Evolutionary conservation across 1,140 invertebrate species (phyloP), one percentile per base, ranked within the genome.

Genomic region (Nephila pilipes): DNA sequence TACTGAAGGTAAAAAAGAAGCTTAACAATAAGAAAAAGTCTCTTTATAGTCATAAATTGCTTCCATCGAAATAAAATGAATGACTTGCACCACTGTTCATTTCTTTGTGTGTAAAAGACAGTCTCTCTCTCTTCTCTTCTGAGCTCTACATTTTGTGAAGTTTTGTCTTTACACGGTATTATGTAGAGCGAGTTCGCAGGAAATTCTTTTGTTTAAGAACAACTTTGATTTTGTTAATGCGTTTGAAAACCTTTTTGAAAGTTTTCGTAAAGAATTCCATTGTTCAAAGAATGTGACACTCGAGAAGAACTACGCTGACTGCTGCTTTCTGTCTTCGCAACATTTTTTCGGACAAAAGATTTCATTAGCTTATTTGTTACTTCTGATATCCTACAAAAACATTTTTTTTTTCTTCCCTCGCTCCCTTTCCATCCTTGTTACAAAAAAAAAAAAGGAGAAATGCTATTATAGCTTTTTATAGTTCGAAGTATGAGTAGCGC

Each of bases 151-250:
- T 60, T n/a, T 60, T 83, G 38, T 2, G 16, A 46, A 46, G 57
- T 60, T 85, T 60, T 22, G 29, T 85, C 29, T 58, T 29, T 36
- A 25, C 65, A 22, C 20, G 36, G n/a, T 36, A n/a, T 89, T 89
- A 89, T 79, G 87, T 79, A 79, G 46, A 89, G 54, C 63, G 60
- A 89, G 65, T 32, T 60, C n/a, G 25, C 16, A 36, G 46, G 46
- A 79, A 89, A 79, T 75, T 57, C 46, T 57, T 79, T 90, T 75
- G 63, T 90, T 79, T 75, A 57, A 57, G 46, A 58, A 80, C 46
- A 79, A 25, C 38, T 90, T 90, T 90, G 87, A 90, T 90, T 90
- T 90, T 90, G 87, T 90, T 79, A 90, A 90, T 90, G 87, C 29
- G 4, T 89, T 54, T 75, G 38, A 79, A 89, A 89, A 89, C 87